A percentile compares a stretch with the other conserved stretches of the same genome.
These are phyloP conservation scores for Samia ricini DNA, from an alignment of 1,140 invertebrate genomes.

Conservation along the genomic window DNA sequence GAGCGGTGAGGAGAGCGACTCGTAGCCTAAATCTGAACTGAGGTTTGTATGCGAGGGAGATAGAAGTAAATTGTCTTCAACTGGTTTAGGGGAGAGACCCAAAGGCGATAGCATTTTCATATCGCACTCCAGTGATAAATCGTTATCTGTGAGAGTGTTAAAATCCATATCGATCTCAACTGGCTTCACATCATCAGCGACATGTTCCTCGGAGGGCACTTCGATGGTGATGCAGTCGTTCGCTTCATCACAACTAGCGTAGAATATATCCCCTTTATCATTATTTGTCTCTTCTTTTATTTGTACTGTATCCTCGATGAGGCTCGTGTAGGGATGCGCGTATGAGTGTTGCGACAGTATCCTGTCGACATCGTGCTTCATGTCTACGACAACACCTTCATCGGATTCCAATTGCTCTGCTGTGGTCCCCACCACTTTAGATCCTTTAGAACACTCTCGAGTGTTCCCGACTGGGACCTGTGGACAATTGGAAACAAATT, in stretches of 20 bases:
- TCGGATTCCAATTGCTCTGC: slow-evolving; percentile 88
- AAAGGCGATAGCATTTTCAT: slow-evolving; percentile 70
- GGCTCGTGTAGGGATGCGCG: slow-evolving; percentile 72
- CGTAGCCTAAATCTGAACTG: slow-evolving; percentile 79
- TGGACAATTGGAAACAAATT: slow-evolving; percentile 21
- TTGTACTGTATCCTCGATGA: slow-evolving; percentile 41
- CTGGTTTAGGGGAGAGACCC: slow-evolving; percentile 65
- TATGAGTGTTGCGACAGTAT: slow-evolving; percentile 75
- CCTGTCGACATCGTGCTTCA: slow-evolving; percentile 71
- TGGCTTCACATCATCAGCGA: slow-evolving; percentile 74
- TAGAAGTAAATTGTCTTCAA: slow-evolving; percentile 52
- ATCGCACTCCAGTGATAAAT: slow-evolving; percentile 65
- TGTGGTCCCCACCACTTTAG: slow-evolving; percentile 88
- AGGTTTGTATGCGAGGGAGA: slow-evolving; percentile 66
- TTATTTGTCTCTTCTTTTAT: slow-evolving; percentile 65
- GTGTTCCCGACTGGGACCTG: slow-evolving; percentile 54
- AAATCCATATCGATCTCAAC: slow-evolving; percentile 58
- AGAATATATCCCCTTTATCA: slow-evolving; percentile 80
- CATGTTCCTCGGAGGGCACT: slow-evolving; percentile 80
- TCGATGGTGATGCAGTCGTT: slow-evolving; percentile 86
- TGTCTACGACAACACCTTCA: slow-evolving; percentile 77
- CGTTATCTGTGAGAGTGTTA: slow-evolving; percentile 48
- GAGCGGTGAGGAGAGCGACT: slow-evolving; percentile 78
- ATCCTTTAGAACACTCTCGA: slow-evolving; percentile 61
- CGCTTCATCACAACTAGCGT: slow-evolving; percentile 84